A percentile compares a stretch with the other conserved stretches of the same genome.
These are phyloP conservation scores for Psilopsiagon aurifrons DNA, from an alignment of 2,113 vertebrate genomes.

Conservation along the genomic window DNA sequence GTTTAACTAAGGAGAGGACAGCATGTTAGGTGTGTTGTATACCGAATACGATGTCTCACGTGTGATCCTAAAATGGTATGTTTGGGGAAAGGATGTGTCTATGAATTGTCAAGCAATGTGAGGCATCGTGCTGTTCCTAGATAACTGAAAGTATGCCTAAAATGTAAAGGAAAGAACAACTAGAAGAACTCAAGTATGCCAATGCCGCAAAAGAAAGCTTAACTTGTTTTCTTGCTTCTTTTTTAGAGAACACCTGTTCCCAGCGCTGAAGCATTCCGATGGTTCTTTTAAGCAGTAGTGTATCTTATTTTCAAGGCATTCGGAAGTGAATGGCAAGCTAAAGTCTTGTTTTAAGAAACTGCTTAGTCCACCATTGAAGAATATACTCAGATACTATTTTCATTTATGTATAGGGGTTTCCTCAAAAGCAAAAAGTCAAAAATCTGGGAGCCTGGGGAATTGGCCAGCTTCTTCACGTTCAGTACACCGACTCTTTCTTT, in stretches of 20 bases:
- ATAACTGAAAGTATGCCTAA: constrained; percentile 64
- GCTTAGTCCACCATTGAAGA: constrained; percentile 85
- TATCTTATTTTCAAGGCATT: constrained; percentile 81
- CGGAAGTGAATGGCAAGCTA: constrained; percentile 85
- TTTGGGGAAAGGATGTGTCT: constrained; percentile 6
- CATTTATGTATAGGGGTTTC: constrained; percentile 84
- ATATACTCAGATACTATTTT: constrained; percentile 85
- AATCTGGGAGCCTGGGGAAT: constrained; percentile 85
- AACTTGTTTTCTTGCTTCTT: constrained; percentile 84
- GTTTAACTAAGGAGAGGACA: not conserved
- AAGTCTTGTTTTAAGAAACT: constrained; percentile 89
- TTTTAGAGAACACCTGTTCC: constrained; percentile 97
- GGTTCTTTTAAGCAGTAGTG: constrained; percentile 95
- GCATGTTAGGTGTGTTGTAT: not conserved
- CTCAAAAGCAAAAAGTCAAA: constrained; percentile 77
- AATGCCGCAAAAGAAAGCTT: constrained; percentile 78
- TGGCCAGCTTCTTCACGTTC: constrained; percentile 80
- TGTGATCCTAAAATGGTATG: not conserved
- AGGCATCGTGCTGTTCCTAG: constrained; percentile 33
- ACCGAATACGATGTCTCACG: not conserved
- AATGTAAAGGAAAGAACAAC: constrained; percentile 63
- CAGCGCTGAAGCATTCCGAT: constrained; percentile 96
- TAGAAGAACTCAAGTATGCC: constrained; percentile 64
- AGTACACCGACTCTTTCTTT: constrained; percentile 77
- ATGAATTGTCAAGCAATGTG: constrained; percentile 18